Evolutionary conservation across 1,140 invertebrate genomes (phyloP), one percentile per base, ranked within the genome.

Genomic region (Wasmannia auropunctata): DNA sequence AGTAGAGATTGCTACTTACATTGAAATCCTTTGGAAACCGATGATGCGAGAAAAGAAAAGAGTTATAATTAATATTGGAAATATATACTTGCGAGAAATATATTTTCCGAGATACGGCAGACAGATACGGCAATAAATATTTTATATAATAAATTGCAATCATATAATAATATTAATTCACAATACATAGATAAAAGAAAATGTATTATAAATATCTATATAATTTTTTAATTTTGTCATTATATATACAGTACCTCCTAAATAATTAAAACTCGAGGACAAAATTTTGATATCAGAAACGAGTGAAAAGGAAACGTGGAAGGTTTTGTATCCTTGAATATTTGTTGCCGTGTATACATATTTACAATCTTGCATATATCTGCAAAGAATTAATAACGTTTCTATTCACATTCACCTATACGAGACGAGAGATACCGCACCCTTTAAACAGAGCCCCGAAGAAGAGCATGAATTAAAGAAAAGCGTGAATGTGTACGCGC

Each of bases 1-100:
- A n/a, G 72, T 56, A 58, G 1, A 14, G n/a, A 77, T 85, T 74
- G 46, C 46, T 93, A 93, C 93, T 94, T 93, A 94, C 93, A 94
- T 90, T 92, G 89, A 86, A 91, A 91, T 91, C 92, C 93, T 94
- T 88, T 74, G 63, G 89, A 93, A 91, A 86, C 91, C 91, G 74
- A 91, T 84, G 85, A 86, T 90, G 90, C 75, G 56, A 60, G 85
- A 86, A 90, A 90, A 81, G 76, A 89, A 72, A 89, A 58, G 76
- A 63, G 76, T 77, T 11, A 60, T 58, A 22, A 86, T 89, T 88
- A 89, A 11, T 89, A 75, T 58, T 49, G 19, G 14, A 28, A 58
- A 63, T 40, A 40, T 81, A 70, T n/a, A n/a, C 10, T 49, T 40
- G 31, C 10, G 6, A 37, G 7, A 22, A 34, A 40, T 6, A 40